phyloP scores from a whole-genome alignment of 1,140 invertebrate species.

The Diuraphis noxia region DNA sequence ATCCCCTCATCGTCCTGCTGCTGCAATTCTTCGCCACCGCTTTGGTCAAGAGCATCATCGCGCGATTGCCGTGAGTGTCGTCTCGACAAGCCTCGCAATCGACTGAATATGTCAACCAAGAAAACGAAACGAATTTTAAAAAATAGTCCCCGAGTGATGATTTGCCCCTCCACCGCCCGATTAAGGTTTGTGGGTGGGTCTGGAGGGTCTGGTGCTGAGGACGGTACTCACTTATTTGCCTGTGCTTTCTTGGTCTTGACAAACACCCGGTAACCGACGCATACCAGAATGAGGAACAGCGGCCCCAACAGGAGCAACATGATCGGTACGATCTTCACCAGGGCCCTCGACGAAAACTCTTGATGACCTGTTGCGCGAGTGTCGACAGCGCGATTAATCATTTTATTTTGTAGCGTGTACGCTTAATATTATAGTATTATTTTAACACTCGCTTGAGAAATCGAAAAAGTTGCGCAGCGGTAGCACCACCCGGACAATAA shows the following conservation, averaged over 20 bases:
- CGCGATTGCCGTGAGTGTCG: background rate
- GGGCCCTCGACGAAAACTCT: slow-evolving; percentile 75
- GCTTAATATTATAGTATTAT: no score
- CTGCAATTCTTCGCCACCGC: background rate
- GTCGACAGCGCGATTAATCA: background rate
- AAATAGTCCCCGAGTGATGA: background rate
- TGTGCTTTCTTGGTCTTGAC: slow-evolving; percentile 61
- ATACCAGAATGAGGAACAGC: slow-evolving; percentile 72
- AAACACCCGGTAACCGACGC: slow-evolving; percentile 70
- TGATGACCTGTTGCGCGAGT: slow-evolving; percentile 67
- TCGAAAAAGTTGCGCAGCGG: background rate
- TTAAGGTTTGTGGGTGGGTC: background rate
- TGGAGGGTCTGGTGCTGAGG: background rate
- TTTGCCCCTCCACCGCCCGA: background rate
- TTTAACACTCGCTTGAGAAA: background rate
- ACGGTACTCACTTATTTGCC: slow-evolving; percentile 60
- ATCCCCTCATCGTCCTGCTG: background rate
- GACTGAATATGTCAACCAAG: background rate
- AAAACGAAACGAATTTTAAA: background rate
- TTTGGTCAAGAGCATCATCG: background rate
- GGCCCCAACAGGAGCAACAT: slow-evolving; percentile 76
- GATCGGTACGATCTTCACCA: slow-evolving; percentile 76
- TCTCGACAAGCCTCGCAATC: background rate
- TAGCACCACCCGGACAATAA: background rate
- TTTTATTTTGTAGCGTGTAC: background rate